Evolutionary conservation across 2,888 invertebrate species (phyloP).

Genomic region (Tinea semifulvella): DNA sequence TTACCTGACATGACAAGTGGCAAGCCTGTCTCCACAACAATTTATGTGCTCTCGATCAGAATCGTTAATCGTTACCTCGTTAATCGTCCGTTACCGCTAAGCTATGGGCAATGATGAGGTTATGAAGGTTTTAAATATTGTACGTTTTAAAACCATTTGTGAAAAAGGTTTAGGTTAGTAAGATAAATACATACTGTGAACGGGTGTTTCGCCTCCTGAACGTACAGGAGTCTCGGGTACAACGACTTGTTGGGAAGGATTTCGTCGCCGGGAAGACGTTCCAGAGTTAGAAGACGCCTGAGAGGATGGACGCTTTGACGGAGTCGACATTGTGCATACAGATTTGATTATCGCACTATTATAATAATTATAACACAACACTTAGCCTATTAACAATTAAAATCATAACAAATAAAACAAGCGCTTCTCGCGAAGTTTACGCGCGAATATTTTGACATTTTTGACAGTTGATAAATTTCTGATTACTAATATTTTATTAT

Average conservation of each 20-base stretch:
- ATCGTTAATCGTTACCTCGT: too few species aligned
- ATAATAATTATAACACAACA: neutral
- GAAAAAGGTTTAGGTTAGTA: constrained; percentile 24
- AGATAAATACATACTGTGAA: constrained; percentile 35
- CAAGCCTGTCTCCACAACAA: too few species aligned
- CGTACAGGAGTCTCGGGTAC: constrained; percentile 61
- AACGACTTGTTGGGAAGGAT: constrained; percentile 50
- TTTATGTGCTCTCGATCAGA: too few species aligned
- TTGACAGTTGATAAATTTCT: constrained; percentile 1
- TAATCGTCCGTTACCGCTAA: too few species aligned
- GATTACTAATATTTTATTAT: too few species aligned
- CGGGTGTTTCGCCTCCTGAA: constrained; percentile 44
- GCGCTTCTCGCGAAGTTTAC: neutral
- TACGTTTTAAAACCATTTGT: neutral
- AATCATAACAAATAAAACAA: neutral
- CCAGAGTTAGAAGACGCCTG: constrained; percentile 52
- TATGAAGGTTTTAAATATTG: neutral
- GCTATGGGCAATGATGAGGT: too few species aligned
- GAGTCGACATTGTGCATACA: constrained; percentile 41
- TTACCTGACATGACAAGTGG: too few species aligned
- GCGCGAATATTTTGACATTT: constrained; percentile 1
- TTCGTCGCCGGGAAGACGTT: constrained; percentile 50
- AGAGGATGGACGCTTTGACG: constrained; percentile 51
- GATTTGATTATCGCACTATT: neutral
- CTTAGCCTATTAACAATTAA: neutral